A percentile compares a stretch with the other conserved stretches of the same genome.
Evolutionary conservation across 2,113 vertebrate species (phyloP).

Genomic region (Hippoglossus stenolepis): DNA sequence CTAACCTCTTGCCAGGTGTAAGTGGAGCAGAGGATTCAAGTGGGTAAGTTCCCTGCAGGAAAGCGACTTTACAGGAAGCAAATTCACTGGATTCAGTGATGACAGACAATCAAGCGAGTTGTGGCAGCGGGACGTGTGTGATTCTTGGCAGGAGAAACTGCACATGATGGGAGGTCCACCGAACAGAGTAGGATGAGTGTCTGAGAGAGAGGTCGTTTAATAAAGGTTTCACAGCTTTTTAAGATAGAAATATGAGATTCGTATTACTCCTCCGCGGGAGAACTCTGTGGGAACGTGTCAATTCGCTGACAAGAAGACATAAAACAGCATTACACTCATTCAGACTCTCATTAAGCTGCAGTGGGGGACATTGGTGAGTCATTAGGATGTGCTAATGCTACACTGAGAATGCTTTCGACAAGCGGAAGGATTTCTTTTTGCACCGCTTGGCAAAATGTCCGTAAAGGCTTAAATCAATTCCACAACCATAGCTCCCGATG

Average conservation of each 20-base stretch:
- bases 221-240: conserved; percentile 1
- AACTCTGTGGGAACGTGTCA: neutral
- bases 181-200: neutral
- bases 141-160: neutral
- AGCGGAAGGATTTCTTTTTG: conserved; percentile 7
- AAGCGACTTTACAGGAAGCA: conserved; percentile 21
- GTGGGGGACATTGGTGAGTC: conserved; percentile 14
- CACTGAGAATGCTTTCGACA: neutral
- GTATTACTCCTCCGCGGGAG: neutral
- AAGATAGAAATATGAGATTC: neutral
- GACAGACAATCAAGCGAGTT: neutral
- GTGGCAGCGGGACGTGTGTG: neutral
- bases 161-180: neutral
- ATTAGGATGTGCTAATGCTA: neutral
- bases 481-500: neutral
- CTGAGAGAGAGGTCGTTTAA: conserved; percentile 1
- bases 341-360: conserved; percentile 2
- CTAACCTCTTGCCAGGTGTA: conserved; percentile 38
- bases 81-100: conserved; percentile 17
- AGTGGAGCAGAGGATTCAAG: conserved; percentile 21
- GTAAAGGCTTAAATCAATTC: neutral
- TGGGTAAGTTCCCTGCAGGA: conserved; percentile 12
- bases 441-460: neutral
- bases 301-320: conserved; percentile 1
- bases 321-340: conserved; percentile 9